Evolutionary conservation across 2,888 invertebrate species (phyloP).

Genomic region (Caenorhabditis becei): DNA sequence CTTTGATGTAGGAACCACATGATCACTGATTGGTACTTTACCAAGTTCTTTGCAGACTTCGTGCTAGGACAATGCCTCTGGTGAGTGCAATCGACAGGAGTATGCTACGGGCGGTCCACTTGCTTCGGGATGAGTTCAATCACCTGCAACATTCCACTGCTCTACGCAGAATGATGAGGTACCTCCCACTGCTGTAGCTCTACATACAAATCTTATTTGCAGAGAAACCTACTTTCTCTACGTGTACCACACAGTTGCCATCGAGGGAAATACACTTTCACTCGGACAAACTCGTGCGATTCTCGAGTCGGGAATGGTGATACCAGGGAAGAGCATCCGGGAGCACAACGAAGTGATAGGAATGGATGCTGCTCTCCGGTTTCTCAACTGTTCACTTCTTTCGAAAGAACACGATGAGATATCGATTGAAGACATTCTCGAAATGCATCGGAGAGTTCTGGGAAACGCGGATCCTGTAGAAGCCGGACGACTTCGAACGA

Average conservation of each 20-base stretch:
- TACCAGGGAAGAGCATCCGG: slow-evolving; percentile 91
- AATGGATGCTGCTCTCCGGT: slow-evolving; percentile 95
- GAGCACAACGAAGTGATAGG: slow-evolving; percentile 91
- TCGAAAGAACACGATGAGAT: slow-evolving; percentile 84
- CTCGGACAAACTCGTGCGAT: slow-evolving; percentile 90
- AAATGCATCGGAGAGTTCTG: slow-evolving; percentile 93
- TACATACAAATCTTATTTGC: slow-evolving; percentile 83
- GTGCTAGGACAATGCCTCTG: slow-evolving; percentile 90
- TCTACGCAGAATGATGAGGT: slow-evolving; percentile 91
- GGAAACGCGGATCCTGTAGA: slow-evolving; percentile 95
- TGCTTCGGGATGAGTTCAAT: slow-evolving; percentile 63
- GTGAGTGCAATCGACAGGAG: slow-evolving; percentile 91
- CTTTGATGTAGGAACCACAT: slow-evolving; percentile 73
- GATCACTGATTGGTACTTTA: not conserved
- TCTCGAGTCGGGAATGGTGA: slow-evolving; percentile 89
- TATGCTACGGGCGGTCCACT: slow-evolving; percentile 89
- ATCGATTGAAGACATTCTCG: slow-evolving; percentile 87
- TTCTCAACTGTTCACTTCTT: slow-evolving; percentile 87
- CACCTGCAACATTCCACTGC: slow-evolving; percentile 85
- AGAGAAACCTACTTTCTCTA: slow-evolving; percentile 95
- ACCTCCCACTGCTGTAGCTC: slow-evolving; percentile 82
- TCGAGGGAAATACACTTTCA: slow-evolving; percentile 97
- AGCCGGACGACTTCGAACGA: slow-evolving; percentile 91
- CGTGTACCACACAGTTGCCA: slow-evolving; percentile 96
- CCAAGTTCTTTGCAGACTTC: slow-evolving; percentile 84